phyloP scores from a whole-genome alignment of 2,797 vertebrate species.

The Danio aesculapii region DNA sequence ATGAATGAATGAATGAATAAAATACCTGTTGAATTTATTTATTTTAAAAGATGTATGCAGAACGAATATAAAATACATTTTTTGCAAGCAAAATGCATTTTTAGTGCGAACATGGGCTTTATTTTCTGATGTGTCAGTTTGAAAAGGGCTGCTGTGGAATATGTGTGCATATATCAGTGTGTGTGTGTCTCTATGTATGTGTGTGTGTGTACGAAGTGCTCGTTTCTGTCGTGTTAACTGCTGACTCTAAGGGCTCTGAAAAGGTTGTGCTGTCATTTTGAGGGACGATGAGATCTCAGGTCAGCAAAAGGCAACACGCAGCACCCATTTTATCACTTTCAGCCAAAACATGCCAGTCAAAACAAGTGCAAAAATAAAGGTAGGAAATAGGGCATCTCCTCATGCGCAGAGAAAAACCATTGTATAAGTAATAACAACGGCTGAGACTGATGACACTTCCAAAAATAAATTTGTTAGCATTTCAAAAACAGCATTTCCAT shows the following conservation, averaged over 20 bases:
- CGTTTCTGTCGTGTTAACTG: constrained; percentile 22
- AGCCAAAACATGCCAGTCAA: constrained; percentile 31
- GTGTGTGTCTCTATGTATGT: too few relatives aligned
- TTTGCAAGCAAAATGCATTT: not conserved
- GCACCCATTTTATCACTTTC: constrained; percentile 32
- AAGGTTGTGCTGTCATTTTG: constrained; percentile 47
- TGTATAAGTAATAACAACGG: not conserved
- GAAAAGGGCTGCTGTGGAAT: not conserved
- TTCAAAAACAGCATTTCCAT: not conserved
- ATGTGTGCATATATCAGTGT: not conserved
- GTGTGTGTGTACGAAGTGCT: not conserved
- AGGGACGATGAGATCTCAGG: constrained; percentile 6
- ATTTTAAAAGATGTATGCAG: not conserved
- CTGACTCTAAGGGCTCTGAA: constrained; percentile 34
- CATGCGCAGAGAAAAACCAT: not conserved
- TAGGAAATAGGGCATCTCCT: not conserved
- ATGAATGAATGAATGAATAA: not conserved
- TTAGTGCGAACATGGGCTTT: not conserved
- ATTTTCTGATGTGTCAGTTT: not conserved
- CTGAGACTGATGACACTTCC: not conserved
- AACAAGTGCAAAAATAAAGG: constrained; percentile 17
- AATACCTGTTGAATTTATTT: not conserved
- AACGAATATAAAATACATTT: not conserved
- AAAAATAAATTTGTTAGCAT: not conserved
- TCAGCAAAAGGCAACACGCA: constrained; percentile 38